Evolutionary conservation across 2,888 invertebrate species (phyloP).

Genomic region (Eupeodes latifasciatus): DNA sequence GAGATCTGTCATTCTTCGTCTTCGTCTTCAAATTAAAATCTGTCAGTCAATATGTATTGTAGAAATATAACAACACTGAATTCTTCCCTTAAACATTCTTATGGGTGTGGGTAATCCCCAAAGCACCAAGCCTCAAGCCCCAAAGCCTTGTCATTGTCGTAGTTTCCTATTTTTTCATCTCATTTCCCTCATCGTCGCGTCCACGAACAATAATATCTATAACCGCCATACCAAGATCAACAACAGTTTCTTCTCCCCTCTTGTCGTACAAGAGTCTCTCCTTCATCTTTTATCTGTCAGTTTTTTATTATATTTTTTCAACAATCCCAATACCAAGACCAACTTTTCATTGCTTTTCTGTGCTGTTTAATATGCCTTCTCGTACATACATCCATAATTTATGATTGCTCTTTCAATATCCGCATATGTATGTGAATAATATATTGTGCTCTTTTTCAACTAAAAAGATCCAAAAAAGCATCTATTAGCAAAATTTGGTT

Average conservation of each 20-base stretch:
- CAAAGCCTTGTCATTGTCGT: constrained; percentile 38
- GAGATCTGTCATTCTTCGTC: too few relatives aligned
- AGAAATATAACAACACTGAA: constrained; percentile 8
- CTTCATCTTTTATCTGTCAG: not conserved
- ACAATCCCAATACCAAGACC: constrained; percentile 39
- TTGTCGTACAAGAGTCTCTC: not conserved
- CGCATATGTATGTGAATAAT: constrained; percentile 42
- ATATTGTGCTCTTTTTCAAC: constrained; percentile 28
- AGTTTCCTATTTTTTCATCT: constrained; percentile 40
- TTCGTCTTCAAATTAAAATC: too few relatives aligned
- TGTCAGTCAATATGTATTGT: too few relatives aligned
- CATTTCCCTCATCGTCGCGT: constrained; percentile 1
- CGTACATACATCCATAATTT: constrained; percentile 8
- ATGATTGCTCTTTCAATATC: constrained; percentile 59
- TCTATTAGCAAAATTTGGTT: constrained; percentile 47
- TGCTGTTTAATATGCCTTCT: not conserved
- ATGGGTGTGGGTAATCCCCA: constrained; percentile 57
- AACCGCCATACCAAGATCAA: constrained; percentile 39
- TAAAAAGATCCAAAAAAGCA: constrained; percentile 21
- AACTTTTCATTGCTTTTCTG: constrained; percentile 45
- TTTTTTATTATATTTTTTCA: constrained; percentile 26
- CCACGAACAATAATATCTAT: not conserved
- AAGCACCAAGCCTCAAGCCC: constrained; percentile 30
- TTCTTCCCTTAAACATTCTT: constrained; percentile 20
- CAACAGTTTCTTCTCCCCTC: constrained; percentile 27